These are phyloP conservation scores for Rhopalosiphum nymphaeae DNA, from an alignment of 2,888 invertebrate species.

Conservation along the genomic window DNA sequence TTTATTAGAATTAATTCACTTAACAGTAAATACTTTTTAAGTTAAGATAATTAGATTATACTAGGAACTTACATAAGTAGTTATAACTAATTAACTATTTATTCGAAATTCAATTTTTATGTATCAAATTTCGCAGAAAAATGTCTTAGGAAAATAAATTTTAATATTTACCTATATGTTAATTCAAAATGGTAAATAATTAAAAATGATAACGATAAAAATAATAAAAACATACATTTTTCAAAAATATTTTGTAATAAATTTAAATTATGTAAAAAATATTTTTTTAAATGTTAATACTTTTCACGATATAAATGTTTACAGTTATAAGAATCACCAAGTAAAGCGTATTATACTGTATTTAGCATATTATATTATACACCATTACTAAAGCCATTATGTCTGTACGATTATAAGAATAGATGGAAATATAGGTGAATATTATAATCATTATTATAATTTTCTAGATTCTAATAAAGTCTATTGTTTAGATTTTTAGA, in stretches of 20 bases:
- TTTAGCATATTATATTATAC: neutral
- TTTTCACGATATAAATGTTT: neutral
- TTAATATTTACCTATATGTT: neutral
- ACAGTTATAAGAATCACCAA: neutral
- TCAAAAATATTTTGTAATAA: neutral
- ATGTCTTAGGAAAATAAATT: neutral
- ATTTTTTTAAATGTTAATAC: neutral
- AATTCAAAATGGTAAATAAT: neutral
- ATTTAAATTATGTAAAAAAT: neutral
- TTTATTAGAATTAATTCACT: neutral
- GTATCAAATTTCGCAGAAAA: neutral
- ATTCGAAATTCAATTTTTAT: neutral
- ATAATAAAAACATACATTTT: neutral
- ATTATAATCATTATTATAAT: conserved; percentile 24
- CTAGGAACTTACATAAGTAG: neutral
- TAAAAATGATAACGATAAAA: neutral
- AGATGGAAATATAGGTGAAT: neutral
- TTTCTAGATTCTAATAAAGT: neutral
- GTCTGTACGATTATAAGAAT: neutral
- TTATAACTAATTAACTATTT: neutral
- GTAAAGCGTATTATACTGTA: neutral
- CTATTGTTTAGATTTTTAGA: conserved; percentile 12
- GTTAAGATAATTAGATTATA: neutral
- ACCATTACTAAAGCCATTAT: neutral
- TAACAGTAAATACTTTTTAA: neutral